Evolutionary conservation across 2,113 vertebrate species (phyloP).

Genomic region (Aythya baeri): DNA sequence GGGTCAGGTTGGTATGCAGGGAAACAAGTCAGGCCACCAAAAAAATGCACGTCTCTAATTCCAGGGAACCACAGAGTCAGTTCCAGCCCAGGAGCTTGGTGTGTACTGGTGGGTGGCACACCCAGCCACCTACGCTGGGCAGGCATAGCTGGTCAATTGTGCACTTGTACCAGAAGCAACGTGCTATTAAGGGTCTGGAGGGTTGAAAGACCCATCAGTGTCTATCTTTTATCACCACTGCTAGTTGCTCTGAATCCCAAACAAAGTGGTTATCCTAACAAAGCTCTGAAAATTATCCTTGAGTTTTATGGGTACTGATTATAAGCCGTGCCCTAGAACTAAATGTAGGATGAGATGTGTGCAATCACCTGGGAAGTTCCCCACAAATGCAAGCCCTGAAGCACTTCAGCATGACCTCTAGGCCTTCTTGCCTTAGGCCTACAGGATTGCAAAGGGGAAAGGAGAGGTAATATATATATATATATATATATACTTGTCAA

Average conservation of each 20-base stretch:
- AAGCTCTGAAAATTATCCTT: not conserved
- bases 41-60: not conserved
- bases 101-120: not conserved
- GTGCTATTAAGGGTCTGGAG: not conserved
- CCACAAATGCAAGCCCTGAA: not conserved
- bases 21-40: constrained; percentile 23
- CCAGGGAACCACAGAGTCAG: not conserved
- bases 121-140: not conserved
- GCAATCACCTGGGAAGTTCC: not conserved
- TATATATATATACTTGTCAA: not conserved
- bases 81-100: not conserved
- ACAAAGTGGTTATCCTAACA: not conserved
- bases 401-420: not conserved
- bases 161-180: not conserved
- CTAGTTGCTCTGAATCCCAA: not conserved
- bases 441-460: not conserved
- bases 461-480: not conserved
- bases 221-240: not conserved
- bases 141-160: not conserved
- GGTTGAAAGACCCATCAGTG: not conserved
- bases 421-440: not conserved
- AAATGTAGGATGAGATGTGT: not conserved
- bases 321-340: not conserved
- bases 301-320: not conserved
- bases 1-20: not conserved